Evolutionary conservation across 2,797 vertebrate genomes (phyloP), one percentile per base, ranked within the genome.

Genomic region (Thamnophis elegans): DNA sequence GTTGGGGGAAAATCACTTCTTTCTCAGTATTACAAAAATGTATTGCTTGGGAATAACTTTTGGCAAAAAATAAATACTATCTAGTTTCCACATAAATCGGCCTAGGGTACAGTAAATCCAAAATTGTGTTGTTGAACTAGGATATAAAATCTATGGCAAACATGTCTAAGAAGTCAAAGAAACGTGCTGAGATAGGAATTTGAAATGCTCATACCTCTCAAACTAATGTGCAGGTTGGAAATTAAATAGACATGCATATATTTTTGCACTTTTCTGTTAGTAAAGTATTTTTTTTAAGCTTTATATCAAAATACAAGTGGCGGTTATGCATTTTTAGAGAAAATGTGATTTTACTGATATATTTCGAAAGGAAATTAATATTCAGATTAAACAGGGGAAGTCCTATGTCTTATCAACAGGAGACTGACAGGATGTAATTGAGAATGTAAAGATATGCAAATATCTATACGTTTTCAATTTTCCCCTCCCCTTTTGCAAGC

Each of bases 31-130:
- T 85, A 85, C 47, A 65, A 91, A 68, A 85, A 85, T 56, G 25
- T 85, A 85, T 92, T 92, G 89, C 59, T 86, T 60, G 82, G 82
- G 47, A 82, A 87, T 87, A 78, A 91, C 62, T 65, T 88, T 87
- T 87, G 78, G 88, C 73, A 92, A 92, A 65, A 65, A 47, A 90
- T 90, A 90, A 92, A 90, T 32, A 90, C 85, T 73, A 87, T 78
- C 87, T 51, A 53, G 36, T 51, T 92, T 73, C 42, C 54, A 85
- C 18, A 92, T 92, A 90, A 92, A 92, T 58, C 14, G 25, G 22
- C 4, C 4, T 58, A 56, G 58, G 85, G 59, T 55, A 68, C 25
- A 53, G 73, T 59, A 55, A 89, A 90, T 90, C 60, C 60, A 58
- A 86, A 56, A 73, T 26, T 42, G 16, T 47, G 47, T 8, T 86